A percentile compares a stretch with the other conserved stretches of the same genome.
phyloP scores from a whole-genome alignment of 2,888 invertebrate genomes.

The Anthophora plumipes region DNA sequence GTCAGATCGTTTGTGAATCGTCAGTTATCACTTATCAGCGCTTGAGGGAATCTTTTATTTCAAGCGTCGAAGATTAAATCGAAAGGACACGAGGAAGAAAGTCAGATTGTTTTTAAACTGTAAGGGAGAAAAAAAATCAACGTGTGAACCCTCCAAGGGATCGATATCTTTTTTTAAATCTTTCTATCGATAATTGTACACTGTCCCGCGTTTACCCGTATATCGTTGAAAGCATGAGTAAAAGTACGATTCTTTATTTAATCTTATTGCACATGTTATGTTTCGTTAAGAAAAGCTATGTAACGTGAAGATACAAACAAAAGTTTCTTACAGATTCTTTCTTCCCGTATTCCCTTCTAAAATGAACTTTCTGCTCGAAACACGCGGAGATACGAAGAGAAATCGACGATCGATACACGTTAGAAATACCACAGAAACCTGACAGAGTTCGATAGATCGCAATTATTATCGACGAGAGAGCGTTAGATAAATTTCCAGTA shows the following conservation, averaged over 20 bases:
- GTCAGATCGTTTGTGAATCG: slow-evolving; percentile 20
- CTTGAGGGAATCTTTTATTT: slow-evolving; percentile 22
- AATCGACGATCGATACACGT: background rate
- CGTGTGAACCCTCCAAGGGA: background rate
- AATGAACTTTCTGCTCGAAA: slow-evolving; percentile 12
- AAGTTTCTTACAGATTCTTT: slow-evolving; percentile 21
- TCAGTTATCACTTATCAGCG: slow-evolving; percentile 13
- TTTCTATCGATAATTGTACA: background rate
- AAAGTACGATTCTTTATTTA: background rate
- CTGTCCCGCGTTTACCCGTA: background rate
- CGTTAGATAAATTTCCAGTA: slow-evolving; percentile 19
- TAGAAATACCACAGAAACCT: background rate
- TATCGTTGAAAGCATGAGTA: slow-evolving; percentile 2
- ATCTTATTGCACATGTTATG: slow-evolving; percentile 26
- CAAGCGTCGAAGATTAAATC: slow-evolving; percentile 23
- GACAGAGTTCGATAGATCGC: background rate
- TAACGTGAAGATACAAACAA: slow-evolving; percentile 12
- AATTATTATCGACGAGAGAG: background rate
- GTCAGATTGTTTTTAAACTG: background rate
- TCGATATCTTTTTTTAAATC: background rate
- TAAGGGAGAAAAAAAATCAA: background rate
- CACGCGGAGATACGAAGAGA: slow-evolving; percentile 24
- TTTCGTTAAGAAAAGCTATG: slow-evolving; percentile 14
- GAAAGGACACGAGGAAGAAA: slow-evolving; percentile 53
- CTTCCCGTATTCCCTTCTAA: slow-evolving; percentile 40